Evolutionary conservation across 1,140 invertebrate genomes (phyloP), one percentile per base, ranked within the genome.

Genomic region (Meloidogyne chitwoodi): DNA sequence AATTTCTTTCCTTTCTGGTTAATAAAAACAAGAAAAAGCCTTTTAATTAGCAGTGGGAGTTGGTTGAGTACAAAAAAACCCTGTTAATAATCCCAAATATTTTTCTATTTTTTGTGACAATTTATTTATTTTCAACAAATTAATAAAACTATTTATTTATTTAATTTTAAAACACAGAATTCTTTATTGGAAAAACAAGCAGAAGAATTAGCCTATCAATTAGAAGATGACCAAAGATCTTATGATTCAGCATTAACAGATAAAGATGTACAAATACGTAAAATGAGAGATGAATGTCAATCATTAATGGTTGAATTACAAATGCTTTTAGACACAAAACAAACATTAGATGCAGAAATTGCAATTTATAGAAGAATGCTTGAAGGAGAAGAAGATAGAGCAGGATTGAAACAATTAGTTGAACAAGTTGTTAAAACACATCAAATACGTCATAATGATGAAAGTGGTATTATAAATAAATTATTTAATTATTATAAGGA

Each of bases 101-200:
- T n/a, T n/a, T n/a, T n/a, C n/a, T n/a, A n/a, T n/a, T n/a, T n/a
- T n/a, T n/a, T n/a, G n/a, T n/a, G n/a, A n/a, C n/a, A n/a, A n/a
- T n/a, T n/a, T n/a, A n/a, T n/a, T n/a, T n/a, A n/a, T n/a, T n/a
- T n/a, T n/a, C n/a, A n/a, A n/a, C n/a, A n/a, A n/a, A n/a, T n/a
- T n/a, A n/a, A n/a, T n/a, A n/a, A n/a, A n/a, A n/a, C n/a, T n/a
- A n/a, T n/a, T n/a, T n/a, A n/a, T n/a, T n/a, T n/a, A n/a, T n/a
- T n/a, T n/a, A n/a, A n/a, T n/a, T n/a, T n/a, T n/a, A n/a, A n/a
- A n/a, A n/a, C n/a, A 41, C 77, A 89, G 88, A 90, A 90, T 77
- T 86, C 88, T 63, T 83, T 88, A 61, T 81, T 90, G n/a, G 89
- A 90, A 80, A 88, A 87, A 77, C 87, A 89, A 77, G 85, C 88